These are phyloP conservation scores for Eupeodes latifasciatus DNA, from an alignment of 2,888 invertebrate species.

Conservation along the genomic window DNA sequence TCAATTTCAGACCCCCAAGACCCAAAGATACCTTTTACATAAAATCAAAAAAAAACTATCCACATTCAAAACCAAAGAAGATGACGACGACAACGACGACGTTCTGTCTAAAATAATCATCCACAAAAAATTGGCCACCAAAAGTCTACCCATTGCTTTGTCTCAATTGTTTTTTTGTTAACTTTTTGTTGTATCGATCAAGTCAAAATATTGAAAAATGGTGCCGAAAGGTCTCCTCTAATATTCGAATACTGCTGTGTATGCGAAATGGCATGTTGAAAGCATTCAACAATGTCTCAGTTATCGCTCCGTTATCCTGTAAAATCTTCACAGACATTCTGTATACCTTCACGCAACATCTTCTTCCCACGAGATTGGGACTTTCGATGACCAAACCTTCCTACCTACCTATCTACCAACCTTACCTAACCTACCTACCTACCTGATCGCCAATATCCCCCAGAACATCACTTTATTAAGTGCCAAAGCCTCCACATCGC, in stretches of 20 bases:
- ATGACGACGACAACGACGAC: background rate
- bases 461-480: constrained; percentile 71
- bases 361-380: constrained; percentile 67
- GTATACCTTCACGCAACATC: constrained; percentile 51
- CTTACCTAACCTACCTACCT: constrained; percentile 13
- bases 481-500: constrained; percentile 52
- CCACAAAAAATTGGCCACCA: constrained; percentile 63
- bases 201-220: constrained; percentile 55
- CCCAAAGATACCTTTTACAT: background rate
- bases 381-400: background rate
- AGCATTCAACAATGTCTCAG: constrained; percentile 64
- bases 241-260: background rate
- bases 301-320: constrained; percentile 68
- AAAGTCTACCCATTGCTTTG: constrained; percentile 43
- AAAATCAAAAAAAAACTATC: background rate
- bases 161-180: background rate
- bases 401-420: too few species aligned
- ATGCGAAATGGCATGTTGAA: constrained; percentile 46
- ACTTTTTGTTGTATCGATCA: background rate
- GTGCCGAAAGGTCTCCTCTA: constrained; percentile 70
- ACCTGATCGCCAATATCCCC: constrained; percentile 36
- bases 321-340: constrained; percentile 57
- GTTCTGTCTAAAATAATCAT: constrained; percentile 54
- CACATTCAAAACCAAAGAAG: background rate
- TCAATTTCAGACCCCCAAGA: constrained; percentile 7